phyloP scores from a whole-genome alignment of 1,140 invertebrate genomes.

The Halictus rubicundus region DNA sequence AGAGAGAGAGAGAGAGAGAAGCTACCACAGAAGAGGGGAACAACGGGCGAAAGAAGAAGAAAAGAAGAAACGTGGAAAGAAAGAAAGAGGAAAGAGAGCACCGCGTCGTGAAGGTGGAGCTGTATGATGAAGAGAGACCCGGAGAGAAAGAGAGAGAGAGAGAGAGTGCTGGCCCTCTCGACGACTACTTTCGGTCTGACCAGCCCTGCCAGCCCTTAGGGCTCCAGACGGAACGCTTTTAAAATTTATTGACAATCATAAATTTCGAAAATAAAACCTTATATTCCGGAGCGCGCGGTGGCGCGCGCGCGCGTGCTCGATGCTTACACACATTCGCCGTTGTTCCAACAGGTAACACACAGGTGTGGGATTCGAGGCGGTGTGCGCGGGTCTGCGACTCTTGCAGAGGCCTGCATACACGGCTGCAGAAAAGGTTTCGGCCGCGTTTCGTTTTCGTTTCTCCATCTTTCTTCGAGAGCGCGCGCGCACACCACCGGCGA shows the following conservation, averaged over 20 bases:
- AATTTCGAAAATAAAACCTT: constrained; percentile 82
- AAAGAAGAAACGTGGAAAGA: constrained; percentile 46
- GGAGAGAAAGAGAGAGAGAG: constrained; percentile 24
- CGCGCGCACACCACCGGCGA: constrained; percentile 45
- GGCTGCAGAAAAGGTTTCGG: constrained; percentile 68
- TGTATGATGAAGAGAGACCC: neutral
- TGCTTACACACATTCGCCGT: neutral
- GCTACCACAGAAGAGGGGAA: constrained; percentile 36
- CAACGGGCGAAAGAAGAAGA: constrained; percentile 37
- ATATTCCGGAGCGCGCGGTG: constrained; percentile 71
- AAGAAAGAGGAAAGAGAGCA: constrained; percentile 22
- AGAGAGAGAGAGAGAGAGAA: too few relatives aligned
- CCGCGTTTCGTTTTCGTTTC: constrained; percentile 44
- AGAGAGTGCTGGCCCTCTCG: constrained; percentile 63
- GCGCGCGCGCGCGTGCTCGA: constrained; percentile 8
- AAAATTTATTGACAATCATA: constrained; percentile 83
- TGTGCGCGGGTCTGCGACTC: constrained; percentile 53
- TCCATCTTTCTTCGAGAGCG: constrained; percentile 44
- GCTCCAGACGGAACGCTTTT: constrained; percentile 81
- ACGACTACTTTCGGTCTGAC: constrained; percentile 75
- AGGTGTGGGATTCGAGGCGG: neutral
- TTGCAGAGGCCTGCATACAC: constrained; percentile 58
- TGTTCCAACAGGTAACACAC: neutral
- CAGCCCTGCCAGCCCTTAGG: constrained; percentile 79
- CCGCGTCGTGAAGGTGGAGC: too few relatives aligned